Conservation (phyloP, 2,797 vertebrate genomes). For the Ctenopoma multispine region DNA sequence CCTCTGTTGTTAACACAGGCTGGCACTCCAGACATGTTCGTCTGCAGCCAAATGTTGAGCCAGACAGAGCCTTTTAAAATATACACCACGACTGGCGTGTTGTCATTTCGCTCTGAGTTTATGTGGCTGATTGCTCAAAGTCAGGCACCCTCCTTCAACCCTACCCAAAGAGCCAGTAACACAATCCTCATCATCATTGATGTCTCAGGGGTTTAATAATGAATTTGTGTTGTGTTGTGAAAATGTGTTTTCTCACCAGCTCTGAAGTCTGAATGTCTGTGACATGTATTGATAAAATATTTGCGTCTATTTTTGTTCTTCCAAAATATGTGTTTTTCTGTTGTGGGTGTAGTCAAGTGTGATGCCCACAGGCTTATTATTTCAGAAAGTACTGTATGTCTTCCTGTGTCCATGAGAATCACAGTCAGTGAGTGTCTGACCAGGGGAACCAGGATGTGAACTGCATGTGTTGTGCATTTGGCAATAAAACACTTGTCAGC, state of each 20-base stretch:
- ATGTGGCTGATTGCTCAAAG: slow-evolving; percentile 12
- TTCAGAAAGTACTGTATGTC: background rate
- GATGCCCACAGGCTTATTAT: too few relatives aligned
- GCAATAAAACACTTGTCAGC: slow-evolving; percentile 79
- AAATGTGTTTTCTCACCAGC: background rate
- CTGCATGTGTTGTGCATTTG: slow-evolving; percentile 77
- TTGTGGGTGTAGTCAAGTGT: background rate
- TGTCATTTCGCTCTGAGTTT: slow-evolving; percentile 19
- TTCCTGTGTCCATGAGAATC: background rate
- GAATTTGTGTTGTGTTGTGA: background rate
- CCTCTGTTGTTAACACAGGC: slow-evolving; percentile 44
- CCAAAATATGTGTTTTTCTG: background rate
- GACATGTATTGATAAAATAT: background rate
- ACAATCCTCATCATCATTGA: background rate
- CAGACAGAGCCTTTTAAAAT: slow-evolving; percentile 63
- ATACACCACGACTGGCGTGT: slow-evolving; percentile 59
- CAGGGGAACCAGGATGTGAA: slow-evolving; percentile 22
- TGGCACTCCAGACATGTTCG: slow-evolving; percentile 44
- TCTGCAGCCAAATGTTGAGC: slow-evolving; percentile 53
- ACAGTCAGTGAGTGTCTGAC: slow-evolving; percentile 26
- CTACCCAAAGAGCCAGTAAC: background rate
- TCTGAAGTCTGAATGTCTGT: background rate
- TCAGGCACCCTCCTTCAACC: background rate
- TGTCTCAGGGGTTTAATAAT: background rate
- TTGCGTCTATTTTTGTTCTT: background rate